Evolutionary conservation across 2,888 invertebrate species (phyloP).

Genomic region (Andrena trimmerana): DNA sequence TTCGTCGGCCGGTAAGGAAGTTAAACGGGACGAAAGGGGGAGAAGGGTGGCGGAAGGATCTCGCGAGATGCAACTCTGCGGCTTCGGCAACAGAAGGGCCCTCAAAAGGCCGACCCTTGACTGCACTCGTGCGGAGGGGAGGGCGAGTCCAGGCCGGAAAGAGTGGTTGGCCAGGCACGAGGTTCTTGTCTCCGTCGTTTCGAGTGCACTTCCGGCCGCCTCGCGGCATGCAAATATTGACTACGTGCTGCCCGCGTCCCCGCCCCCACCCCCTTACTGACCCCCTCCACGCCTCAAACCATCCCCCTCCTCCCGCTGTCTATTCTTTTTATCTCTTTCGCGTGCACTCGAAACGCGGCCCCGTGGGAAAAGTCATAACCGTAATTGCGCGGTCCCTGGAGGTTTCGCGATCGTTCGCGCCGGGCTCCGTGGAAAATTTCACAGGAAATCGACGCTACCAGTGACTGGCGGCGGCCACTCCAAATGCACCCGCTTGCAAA

Average conservation of each 20-base stretch:
- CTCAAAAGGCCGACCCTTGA: constrained; percentile 77
- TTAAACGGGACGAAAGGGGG: constrained; percentile 40
- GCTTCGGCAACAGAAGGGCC: constrained; percentile 71
- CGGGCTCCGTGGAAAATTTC: constrained; percentile 18
- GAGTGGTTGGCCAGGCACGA: constrained; percentile 68
- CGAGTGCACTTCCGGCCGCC: constrained; percentile 80
- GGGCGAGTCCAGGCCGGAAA: constrained; percentile 61
- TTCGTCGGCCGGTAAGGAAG: constrained; percentile 55
- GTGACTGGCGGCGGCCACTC: no score
- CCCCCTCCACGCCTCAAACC: not conserved
- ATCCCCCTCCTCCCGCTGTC: not conserved
- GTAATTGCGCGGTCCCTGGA: constrained; percentile 53
- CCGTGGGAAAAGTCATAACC: constrained; percentile 57
- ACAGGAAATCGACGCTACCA: not conserved
- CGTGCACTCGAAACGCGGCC: constrained; percentile 48
- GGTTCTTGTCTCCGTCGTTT: constrained; percentile 75
- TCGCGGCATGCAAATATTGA: constrained; percentile 84
- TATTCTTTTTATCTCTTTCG: constrained; percentile 37
- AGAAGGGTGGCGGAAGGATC: constrained; percentile 60
- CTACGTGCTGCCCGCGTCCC: constrained; percentile 64
- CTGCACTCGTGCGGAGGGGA: constrained; percentile 63
- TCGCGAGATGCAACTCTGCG: constrained; percentile 74
- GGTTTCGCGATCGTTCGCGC: constrained; percentile 38
- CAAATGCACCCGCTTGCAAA: no score
- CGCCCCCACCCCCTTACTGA: not conserved